Evolutionary conservation across 2,113 vertebrate genomes (phyloP).

Genomic region (Otocyon megalotis): DNA sequence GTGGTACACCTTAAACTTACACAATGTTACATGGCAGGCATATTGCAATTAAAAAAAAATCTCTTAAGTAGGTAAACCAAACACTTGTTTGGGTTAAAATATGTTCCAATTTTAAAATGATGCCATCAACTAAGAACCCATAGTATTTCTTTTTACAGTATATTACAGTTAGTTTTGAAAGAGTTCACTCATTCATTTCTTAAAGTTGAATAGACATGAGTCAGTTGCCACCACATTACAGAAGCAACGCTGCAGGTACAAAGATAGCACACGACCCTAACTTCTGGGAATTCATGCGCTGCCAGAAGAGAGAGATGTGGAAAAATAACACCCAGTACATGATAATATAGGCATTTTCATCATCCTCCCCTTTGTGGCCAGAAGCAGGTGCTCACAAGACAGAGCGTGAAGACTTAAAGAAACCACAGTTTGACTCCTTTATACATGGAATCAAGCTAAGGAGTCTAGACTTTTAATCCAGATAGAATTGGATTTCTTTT

Average conservation of each 20-base stretch:
- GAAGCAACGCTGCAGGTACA: background rate
- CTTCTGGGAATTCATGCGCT: background rate
- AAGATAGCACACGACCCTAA: background rate
- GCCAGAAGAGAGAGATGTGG: background rate
- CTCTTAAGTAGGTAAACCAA: background rate
- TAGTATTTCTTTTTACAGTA: background rate
- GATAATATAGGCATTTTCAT: background rate
- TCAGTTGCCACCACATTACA: background rate
- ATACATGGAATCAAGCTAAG: background rate
- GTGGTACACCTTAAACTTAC: background rate
- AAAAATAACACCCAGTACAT: background rate
- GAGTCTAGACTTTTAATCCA: background rate
- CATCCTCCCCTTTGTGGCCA: background rate
- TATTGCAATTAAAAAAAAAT: background rate
- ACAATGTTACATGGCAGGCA: background rate
- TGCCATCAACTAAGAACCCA: background rate
- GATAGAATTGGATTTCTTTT: background rate
- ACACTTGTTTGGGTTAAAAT: conserved; percentile 10
- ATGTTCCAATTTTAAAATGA: conserved; percentile 50
- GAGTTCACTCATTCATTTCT: conserved; percentile 10
- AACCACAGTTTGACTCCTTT: background rate
- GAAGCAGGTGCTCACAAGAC: background rate
- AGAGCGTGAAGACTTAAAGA: background rate
- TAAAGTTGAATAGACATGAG: background rate
- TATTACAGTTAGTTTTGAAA: background rate